A percentile compares a stretch with the other conserved stretches of the same genome.
phyloP scores from a whole-genome alignment of 2,113 vertebrate genomes.

The Sturnira hondurensis region DNA sequence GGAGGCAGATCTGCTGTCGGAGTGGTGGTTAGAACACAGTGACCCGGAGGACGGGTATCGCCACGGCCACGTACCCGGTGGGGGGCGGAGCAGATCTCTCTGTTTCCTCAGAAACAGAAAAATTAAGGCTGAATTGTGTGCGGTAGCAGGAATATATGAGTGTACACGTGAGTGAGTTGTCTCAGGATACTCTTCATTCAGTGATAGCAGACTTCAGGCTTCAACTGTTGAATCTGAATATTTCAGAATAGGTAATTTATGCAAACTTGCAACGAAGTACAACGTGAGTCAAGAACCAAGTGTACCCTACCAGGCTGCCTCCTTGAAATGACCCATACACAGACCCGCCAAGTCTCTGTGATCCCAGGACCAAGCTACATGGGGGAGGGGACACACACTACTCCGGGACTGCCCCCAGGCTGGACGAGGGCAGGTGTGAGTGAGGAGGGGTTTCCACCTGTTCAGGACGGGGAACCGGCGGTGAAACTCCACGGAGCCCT shows the following conservation, averaged over 20 bases:
- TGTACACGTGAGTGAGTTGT: neutral
- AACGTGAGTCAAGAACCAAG: neutral
- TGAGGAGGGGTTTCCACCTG: too few species aligned
- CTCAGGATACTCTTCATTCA: conserved; percentile 22
- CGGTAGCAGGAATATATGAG: neutral
- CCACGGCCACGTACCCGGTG: conserved; percentile 59
- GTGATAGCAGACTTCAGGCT: conserved; percentile 29
- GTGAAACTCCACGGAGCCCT: neutral
- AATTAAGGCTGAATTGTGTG: conserved; percentile 33
- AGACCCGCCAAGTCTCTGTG: accelerated
- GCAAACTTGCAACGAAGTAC: neutral
- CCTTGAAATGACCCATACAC: neutral
- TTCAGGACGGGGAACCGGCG: accelerated
- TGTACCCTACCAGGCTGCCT: neutral
- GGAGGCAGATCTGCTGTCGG: conserved; percentile 79
- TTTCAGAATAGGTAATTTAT: conserved; percentile 53
- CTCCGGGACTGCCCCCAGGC: neutral
- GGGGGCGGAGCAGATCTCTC: conserved; percentile 62
- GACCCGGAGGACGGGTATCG: conserved; percentile 56
- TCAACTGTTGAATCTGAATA: conserved; percentile 26
- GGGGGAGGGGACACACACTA: neutral
- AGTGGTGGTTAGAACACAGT: conserved; percentile 59
- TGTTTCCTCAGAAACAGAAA: too few species aligned
- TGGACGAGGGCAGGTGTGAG: neutral
- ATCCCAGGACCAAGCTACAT: too few species aligned